Evolutionary conservation across 1,140 invertebrate species (phyloP), one percentile per base, ranked within the genome.

Genomic region (Brachionus calyciflorus): DNA sequence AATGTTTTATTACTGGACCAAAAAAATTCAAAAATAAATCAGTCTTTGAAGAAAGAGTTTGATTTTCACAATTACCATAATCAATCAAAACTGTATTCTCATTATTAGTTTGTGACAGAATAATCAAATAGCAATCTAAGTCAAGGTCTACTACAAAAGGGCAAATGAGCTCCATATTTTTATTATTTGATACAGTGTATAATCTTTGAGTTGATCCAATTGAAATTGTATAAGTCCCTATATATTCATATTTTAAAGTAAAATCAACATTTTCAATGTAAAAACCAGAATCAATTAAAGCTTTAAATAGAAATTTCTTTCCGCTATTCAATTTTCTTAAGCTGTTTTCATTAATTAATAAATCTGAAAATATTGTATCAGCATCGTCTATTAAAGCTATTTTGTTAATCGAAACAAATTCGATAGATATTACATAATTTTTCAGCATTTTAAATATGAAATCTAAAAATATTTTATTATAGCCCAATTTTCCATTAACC

Each of bases 21-120:
- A 65, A 65, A 44, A 4, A 44, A 3, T 24, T 19, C 17, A 14
- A 33, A 60, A 60, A 60, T 37, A 37, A 17, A 7, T 9, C 19
- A 33, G 17, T 60, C 19, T 26, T 60, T 19, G 55, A 60, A 17
- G 17, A 19, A 7, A 60, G 17, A 2, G 55, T 60, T 60, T 33
- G 17, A 17, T 60, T 60, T 21, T 60, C 55, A 21, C 55, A 60
- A 33, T 26, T 60, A 3, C 28, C 55, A 37, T 60, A 60, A n/a
- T 60, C 55, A 7, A 17, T 30, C 19, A 60, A 37, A 14, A 60
- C 28, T 17, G 55, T 1, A 60, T 60, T 60, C 19, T 33, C 26
- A 6, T 14, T n/a, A n/a, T n/a, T 17, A 7, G 55, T 60, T 37
- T 60, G 55, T 3, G 55, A 60, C 30, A 60, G n/a, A 17, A 60